Percentiles rank a stretch among this genome's conserved stretches.
phyloP scores from a whole-genome alignment of 1,140 invertebrate genomes.

The Matsumurasca onukii region DNA sequence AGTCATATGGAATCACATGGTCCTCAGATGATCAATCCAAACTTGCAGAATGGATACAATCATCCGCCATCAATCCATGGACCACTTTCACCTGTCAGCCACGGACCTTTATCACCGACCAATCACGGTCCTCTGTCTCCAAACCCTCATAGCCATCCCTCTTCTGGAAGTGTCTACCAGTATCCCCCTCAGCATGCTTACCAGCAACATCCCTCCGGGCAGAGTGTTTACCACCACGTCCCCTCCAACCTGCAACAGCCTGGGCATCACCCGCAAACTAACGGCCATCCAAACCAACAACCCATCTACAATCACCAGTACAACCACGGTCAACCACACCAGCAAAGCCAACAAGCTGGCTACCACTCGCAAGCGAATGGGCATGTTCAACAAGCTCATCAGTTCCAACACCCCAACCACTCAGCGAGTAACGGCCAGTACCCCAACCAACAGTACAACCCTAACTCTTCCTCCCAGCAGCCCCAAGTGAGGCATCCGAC shows the following conservation, averaged over 20 bases:
- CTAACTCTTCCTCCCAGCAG: not conserved
- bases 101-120: too few relatives aligned
- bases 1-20: not conserved
- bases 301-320: slow-evolving; percentile 24
- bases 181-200: not conserved
- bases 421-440: slow-evolving; percentile 35
- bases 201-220: not conserved
- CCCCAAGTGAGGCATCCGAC: slow-evolving; percentile 43
- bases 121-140: too few relatives aligned
- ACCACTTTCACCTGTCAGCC: not conserved
- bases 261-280: not conserved
- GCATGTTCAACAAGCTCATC: slow-evolving; percentile 1
- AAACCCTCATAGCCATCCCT: not conserved
- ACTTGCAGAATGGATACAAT: not conserved
- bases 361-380: not conserved
- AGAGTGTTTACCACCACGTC: slow-evolving; percentile 16
- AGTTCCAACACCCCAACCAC: slow-evolving; percentile 23
- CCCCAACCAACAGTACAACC: slow-evolving; percentile 20
- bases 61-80: not conserved
- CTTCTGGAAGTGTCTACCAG: slow-evolving; percentile 5
- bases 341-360: not conserved
- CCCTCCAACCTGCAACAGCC: not conserved
- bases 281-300: not conserved
- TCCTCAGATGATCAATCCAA: too few relatives aligned
- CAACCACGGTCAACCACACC: slow-evolving; percentile 17